Evolutionary conservation across 2,888 invertebrate genomes (phyloP), one percentile per base, ranked within the genome.

Genomic region (Amorpha juglandis): DNA sequence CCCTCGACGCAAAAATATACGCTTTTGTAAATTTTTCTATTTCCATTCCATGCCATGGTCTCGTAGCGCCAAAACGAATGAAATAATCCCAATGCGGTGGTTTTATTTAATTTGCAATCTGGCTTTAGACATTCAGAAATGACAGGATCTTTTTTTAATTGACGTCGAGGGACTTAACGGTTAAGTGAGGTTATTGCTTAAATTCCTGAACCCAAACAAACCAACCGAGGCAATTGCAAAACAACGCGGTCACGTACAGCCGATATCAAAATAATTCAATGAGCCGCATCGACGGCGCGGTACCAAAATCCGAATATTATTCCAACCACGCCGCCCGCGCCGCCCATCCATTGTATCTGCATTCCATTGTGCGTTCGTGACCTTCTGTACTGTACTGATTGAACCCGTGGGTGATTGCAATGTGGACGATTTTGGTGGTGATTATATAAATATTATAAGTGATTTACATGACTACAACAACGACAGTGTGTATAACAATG

Each of bases 351-450:
- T 89, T 89, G 89, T 86, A 78, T 75, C 79, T 76, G 80, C 89
- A 90, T 90, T 88, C 88, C 89, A 84, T 85, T 84, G 83, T 81
- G 68, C 69, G 81, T 74, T 81, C 84, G 82, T 88, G 91, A 87
- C 89, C 90, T 90, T 89, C 85, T 79, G 74, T 65, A 71, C 73
- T 73, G 77, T 76, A 80, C 48, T 16, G 48, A 33, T 52, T 63
- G 19, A 33, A 64, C 64, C 53, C 47, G 42, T 52, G 53, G 42
- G 14, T 55, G 16, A 48, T 47, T 48, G 47, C 55, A 47, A 12
- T 6, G n/a, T 48, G 45, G 45, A 3, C 19, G 9, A 19, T n/a
- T 58, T 47, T 47, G 45, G 35, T 33, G 35, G 14, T 64, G 47
- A 55, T 64, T 45, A 47, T 50, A 42, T 52, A 52, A 42, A 64